Conservation (phyloP, 2,797 vertebrate genomes). For the Mionectes olivaceus region DNA sequence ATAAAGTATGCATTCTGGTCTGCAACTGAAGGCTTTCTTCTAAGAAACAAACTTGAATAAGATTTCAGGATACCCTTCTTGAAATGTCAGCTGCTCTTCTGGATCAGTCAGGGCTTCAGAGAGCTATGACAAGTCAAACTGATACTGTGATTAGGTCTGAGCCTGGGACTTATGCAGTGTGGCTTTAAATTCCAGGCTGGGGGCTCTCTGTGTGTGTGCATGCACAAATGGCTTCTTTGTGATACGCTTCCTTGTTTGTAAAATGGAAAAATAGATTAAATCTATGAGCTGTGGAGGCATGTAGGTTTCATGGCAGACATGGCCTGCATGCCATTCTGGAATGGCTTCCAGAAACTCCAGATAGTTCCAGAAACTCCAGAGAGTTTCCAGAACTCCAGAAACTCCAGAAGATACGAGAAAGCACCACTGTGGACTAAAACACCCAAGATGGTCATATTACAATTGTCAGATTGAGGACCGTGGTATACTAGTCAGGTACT, state of each 20-base stretch:
- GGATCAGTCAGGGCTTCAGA: background rate
- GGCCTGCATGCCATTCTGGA: no score
- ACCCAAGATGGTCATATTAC: background rate
- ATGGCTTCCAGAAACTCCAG: no score
- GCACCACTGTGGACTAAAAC: background rate
- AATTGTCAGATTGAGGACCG: background rate
- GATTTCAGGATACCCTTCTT: background rate
- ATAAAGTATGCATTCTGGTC: background rate
- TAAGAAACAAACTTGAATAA: background rate
- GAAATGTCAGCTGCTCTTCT: background rate
- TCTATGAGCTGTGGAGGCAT: background rate
- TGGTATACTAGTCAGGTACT: background rate
- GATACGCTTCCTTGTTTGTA: background rate
- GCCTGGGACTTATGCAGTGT: background rate
- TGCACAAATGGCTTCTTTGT: background rate
- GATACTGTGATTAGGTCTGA: background rate
- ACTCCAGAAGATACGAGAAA: background rate
- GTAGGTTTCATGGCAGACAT: background rate
- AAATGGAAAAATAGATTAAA: background rate
- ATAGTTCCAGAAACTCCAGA: background rate
- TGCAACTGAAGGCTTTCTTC: background rate
- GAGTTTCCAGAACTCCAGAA: no score
- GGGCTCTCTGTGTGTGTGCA: fast-evolving
- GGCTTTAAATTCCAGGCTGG: background rate
- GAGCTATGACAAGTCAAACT: background rate